Conservation (phyloP, 1,140 invertebrate genomes). For the Odontomachus brunneus region DNA sequence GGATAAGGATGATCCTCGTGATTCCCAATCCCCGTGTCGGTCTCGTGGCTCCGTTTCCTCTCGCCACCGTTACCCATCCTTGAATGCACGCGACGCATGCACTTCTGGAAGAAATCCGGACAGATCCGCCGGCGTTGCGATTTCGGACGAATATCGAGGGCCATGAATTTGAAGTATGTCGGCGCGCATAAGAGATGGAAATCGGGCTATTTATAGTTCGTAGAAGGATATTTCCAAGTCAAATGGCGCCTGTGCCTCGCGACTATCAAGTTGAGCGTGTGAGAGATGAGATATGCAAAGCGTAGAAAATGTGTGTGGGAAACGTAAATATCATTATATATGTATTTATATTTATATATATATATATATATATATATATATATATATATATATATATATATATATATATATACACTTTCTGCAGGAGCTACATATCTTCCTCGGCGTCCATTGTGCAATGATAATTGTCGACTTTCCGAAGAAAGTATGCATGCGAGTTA, state of each 20-base stretch:
- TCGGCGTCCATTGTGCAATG: neutral
- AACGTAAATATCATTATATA: conserved; percentile 43
- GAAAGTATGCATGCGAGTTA: neutral
- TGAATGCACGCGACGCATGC: neutral
- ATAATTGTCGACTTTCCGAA: neutral
- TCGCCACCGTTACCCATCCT: no score
- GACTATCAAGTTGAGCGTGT: conserved; percentile 35
- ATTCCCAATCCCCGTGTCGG: neutral
- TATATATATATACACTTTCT: no score
- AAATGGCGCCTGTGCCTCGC: conserved; percentile 1
- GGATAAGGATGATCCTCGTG: neutral
- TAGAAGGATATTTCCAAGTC: conserved; percentile 38
- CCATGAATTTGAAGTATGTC: conserved; percentile 47
- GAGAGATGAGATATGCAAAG: conserved; percentile 44
- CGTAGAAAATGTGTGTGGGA: conserved; percentile 32
- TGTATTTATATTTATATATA: no score
- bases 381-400: no score
- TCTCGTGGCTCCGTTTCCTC: neutral
- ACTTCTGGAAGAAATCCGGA: neutral
- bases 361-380: no score
- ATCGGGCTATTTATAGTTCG: conserved; percentile 46
- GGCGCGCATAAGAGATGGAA: conserved; percentile 36
- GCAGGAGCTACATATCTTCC: no score
- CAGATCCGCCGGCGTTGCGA: neutral
- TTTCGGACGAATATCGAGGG: conserved; percentile 33